Evolutionary conservation across 2,113 vertebrate species (phyloP).

Genomic region (Phainopepla nitens): DNA sequence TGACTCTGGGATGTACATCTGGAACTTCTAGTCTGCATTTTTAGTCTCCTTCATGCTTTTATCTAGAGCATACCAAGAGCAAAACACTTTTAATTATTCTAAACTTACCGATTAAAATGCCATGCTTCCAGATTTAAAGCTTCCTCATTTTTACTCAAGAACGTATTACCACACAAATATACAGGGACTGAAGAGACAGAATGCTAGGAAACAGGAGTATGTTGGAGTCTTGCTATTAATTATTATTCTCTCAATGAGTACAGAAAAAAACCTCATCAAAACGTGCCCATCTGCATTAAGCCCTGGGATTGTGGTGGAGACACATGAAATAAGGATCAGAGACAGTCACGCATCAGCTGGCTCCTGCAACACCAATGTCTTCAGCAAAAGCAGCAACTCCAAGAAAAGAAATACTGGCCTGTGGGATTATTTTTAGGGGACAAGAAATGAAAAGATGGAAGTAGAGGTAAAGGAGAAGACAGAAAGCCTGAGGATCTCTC

Average conservation of each 20-base stretch:
- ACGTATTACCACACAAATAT: background rate
- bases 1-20: background rate
- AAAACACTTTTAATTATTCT: background rate
- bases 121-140: background rate
- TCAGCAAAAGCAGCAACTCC: background rate
- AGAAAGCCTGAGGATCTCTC: background rate
- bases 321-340: background rate
- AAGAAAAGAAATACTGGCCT: background rate
- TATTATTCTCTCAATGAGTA: background rate
- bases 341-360: background rate
- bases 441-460: background rate
- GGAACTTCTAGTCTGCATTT: background rate
- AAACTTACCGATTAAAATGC: background rate
- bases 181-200: background rate
- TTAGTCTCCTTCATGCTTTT: background rate
- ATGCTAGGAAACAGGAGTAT: background rate
- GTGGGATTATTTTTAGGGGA: background rate
- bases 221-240: background rate
- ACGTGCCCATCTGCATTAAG: fast-evolving
- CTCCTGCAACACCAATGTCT: background rate
- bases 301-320: background rate
- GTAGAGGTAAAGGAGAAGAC: background rate
- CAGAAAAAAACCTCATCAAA: background rate
- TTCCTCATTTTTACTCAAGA: background rate
- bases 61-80: background rate